Evolutionary conservation across 2,797 vertebrate genomes (phyloP).

Genomic region (Chaunax sp.): DNA sequence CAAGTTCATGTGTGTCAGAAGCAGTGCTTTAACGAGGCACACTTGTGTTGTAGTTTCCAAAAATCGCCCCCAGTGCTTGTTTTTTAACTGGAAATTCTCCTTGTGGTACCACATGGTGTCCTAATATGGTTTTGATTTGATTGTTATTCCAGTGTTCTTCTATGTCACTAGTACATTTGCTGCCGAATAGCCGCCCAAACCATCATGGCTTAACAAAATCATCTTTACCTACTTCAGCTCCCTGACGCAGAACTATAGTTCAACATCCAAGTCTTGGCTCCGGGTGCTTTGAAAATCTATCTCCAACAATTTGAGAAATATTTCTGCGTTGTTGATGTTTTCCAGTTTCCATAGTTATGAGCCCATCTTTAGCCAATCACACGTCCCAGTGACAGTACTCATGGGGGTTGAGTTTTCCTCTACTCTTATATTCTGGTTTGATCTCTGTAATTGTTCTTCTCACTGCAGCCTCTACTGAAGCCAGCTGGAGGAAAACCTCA

Average conservation of each 20-base stretch:
- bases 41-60: slow-evolving; percentile 41
- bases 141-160: slow-evolving; percentile 33
- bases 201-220: slow-evolving; percentile 24
- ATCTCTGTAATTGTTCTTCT: background rate
- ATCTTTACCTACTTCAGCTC: slow-evolving; percentile 14
- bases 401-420: slow-evolving; percentile 21
- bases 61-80: too few relatives aligned
- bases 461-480: slow-evolving; percentile 17
- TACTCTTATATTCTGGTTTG: slow-evolving; percentile 1
- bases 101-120: slow-evolving; percentile 54
- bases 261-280: slow-evolving; percentile 9
- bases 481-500: slow-evolving; percentile 32
- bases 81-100: too few relatives aligned
- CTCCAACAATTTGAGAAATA: slow-evolving; percentile 12
- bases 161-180: slow-evolving; percentile 14
- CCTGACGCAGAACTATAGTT: slow-evolving; percentile 30
- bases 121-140: slow-evolving; percentile 57
- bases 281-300: background rate
- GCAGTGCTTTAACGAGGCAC: slow-evolving; percentile 29
- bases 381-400: slow-evolving; percentile 32
- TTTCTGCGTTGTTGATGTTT: slow-evolving; percentile 57
- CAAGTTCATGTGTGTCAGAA: slow-evolving; percentile 53
- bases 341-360: slow-evolving; percentile 57
- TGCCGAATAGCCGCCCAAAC: too few relatives aligned
- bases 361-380: slow-evolving; percentile 37